Evolutionary conservation across 2,888 invertebrate genomes (phyloP).

Genomic region (Phengaris alcon): DNA sequence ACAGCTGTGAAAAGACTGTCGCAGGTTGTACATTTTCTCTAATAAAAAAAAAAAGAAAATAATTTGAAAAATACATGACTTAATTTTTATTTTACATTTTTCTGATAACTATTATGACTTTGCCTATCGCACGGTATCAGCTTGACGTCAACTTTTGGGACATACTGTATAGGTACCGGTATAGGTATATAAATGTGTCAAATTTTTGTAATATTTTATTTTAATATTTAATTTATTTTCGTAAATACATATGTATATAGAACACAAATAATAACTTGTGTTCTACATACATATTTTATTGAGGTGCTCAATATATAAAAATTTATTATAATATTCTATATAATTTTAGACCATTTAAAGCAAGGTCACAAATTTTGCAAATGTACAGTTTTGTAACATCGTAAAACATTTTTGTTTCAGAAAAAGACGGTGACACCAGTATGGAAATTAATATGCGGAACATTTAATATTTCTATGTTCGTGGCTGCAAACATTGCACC

Average conservation of each 20-base stretch:
- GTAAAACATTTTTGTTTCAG: constrained; percentile 46
- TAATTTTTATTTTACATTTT: too few relatives aligned
- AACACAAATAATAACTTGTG: constrained; percentile 4
- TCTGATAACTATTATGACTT: too few relatives aligned
- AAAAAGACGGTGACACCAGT: constrained; percentile 60
- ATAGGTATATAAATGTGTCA: not conserved
- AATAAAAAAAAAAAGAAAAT: too few relatives aligned
- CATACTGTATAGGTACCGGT: too few relatives aligned
- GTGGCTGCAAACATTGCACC: constrained; percentile 60
- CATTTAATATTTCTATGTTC: constrained; percentile 63
- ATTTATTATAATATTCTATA: not conserved
- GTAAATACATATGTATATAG: not conserved
- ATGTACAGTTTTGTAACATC: constrained; percentile 13
- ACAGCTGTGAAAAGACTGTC: too few relatives aligned
- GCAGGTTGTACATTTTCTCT: too few relatives aligned
- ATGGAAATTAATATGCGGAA: constrained; percentile 62
- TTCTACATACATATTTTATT: not conserved
- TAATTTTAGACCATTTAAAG: constrained; percentile 1
- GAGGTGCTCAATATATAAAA: not conserved
- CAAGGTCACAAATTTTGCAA: constrained; percentile 14
- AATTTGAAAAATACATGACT: not conserved
- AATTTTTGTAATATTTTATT: not conserved
- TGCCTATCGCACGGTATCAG: too few relatives aligned
- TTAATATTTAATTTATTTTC: not conserved
- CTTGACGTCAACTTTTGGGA: too few relatives aligned